phyloP scores from a whole-genome alignment of 2,888 invertebrate species.

The Rhabditoides inermis region DNA sequence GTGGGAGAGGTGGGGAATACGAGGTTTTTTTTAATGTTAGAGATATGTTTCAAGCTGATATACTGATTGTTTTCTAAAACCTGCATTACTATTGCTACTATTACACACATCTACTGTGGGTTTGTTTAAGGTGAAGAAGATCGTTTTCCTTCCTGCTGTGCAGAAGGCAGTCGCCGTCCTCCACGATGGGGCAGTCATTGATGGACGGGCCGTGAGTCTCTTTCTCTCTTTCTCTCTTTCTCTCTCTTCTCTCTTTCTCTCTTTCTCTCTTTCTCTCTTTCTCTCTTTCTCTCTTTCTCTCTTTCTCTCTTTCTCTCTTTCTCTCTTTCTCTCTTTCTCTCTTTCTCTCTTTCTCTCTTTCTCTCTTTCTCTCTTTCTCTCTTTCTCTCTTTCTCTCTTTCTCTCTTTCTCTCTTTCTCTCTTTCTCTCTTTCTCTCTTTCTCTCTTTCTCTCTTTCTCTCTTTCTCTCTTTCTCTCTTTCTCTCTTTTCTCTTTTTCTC shows the following conservation, averaged over 20 bases:
- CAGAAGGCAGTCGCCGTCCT: slow-evolving; percentile 26
- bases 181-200: slow-evolving; percentile 29
- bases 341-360: no score
- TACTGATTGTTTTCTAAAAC: no score
- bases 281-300: background rate
- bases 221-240: background rate
- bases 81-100: no score
- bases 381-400: background rate
- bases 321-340: background rate
- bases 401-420: background rate
- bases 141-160: slow-evolving; percentile 23
- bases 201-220: slow-evolving; percentile 11
- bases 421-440: background rate
- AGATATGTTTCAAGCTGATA: background rate
- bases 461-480: background rate
- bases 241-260: background rate
- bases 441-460: background rate
- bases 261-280: background rate
- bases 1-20: slow-evolving; percentile 14
- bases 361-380: background rate
- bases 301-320: background rate
- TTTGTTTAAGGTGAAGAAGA: slow-evolving; percentile 18
- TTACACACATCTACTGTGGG: background rate
- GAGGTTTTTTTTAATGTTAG: background rate
- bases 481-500: background rate